Percentiles rank a stretch among this genome's conserved stretches.
phyloP scores from a whole-genome alignment of 2,797 vertebrate species.

The Argyrosomus regius region DNA sequence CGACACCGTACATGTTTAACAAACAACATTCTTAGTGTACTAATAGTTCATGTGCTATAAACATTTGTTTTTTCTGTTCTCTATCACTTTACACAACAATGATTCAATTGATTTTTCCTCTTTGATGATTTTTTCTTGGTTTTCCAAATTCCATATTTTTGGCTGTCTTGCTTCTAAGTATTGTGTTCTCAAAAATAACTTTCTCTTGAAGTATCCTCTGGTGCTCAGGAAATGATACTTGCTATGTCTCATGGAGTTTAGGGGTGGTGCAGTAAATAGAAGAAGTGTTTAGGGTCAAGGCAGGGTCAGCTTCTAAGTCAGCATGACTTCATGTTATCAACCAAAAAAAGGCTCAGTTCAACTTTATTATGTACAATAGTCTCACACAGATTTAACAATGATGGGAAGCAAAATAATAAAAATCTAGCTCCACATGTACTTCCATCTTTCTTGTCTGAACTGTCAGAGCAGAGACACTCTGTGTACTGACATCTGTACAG shows the following conservation, averaged over 20 bases:
- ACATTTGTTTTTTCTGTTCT: background rate
- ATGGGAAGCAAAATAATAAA: background rate
- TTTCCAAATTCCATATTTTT: background rate
- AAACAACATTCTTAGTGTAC: background rate
- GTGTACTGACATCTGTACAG: background rate
- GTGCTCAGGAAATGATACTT: background rate
- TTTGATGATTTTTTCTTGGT: background rate
- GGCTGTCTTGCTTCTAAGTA: background rate
- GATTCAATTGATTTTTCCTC: background rate
- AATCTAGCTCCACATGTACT: background rate
- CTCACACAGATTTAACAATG: background rate
- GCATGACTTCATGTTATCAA: background rate
- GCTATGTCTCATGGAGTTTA: background rate
- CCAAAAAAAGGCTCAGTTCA: constrained; percentile 9
- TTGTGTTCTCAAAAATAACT: background rate
- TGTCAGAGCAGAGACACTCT: background rate
- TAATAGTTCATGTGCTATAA: background rate
- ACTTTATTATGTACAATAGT: background rate
- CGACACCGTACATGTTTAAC: background rate
- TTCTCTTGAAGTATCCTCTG: background rate
- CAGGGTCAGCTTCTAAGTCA: background rate
- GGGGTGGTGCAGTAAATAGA: background rate
- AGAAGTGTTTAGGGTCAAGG: background rate
- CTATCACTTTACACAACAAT: background rate
- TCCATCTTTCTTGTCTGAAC: background rate